These are phyloP conservation scores for Diachrysia chrysitis DNA, from an alignment of 2,888 invertebrate species.

Conservation along the genomic window DNA sequence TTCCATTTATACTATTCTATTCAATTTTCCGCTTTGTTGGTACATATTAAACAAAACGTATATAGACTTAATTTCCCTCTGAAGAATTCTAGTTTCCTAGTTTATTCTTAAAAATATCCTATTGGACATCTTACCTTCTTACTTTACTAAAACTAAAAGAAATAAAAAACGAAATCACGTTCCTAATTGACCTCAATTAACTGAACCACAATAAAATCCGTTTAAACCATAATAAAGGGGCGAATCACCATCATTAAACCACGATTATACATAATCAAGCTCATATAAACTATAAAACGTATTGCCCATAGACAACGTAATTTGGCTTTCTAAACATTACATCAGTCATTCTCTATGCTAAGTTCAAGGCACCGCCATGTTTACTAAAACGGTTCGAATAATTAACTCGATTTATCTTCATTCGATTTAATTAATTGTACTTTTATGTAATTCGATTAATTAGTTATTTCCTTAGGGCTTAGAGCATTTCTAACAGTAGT, in stretches of 20 bases:
- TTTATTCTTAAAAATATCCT: too few species aligned
- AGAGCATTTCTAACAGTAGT: not conserved
- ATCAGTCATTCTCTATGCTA: constrained; percentile 34
- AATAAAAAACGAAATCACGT: not conserved
- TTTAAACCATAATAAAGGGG: constrained; percentile 22
- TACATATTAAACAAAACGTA: too few species aligned
- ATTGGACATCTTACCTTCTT: too few species aligned
- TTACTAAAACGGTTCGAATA: constrained; percentile 34
- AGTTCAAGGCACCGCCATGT: constrained; percentile 55
- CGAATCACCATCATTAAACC: constrained; percentile 26
- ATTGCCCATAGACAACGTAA: constrained; percentile 41
- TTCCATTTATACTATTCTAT: too few species aligned
- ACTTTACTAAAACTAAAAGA: too few species aligned
- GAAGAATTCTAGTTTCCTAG: too few species aligned
- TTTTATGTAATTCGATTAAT: constrained; percentile 16
- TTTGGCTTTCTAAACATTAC: constrained; percentile 50
- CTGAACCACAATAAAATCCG: constrained; percentile 27
- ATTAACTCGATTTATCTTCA: constrained; percentile 27
- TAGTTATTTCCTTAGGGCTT: constrained; percentile 13
- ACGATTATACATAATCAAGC: constrained; percentile 41
- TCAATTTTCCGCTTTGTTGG: too few species aligned
- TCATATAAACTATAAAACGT: constrained; percentile 35
- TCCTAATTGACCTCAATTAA: constrained; percentile 18
- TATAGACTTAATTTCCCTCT: too few species aligned
- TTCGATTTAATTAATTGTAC: constrained; percentile 28